Evolutionary conservation across 2,888 invertebrate genomes (phyloP), one percentile per base, ranked within the genome.

Genomic region (Rhimphoctona megacephalus): DNA sequence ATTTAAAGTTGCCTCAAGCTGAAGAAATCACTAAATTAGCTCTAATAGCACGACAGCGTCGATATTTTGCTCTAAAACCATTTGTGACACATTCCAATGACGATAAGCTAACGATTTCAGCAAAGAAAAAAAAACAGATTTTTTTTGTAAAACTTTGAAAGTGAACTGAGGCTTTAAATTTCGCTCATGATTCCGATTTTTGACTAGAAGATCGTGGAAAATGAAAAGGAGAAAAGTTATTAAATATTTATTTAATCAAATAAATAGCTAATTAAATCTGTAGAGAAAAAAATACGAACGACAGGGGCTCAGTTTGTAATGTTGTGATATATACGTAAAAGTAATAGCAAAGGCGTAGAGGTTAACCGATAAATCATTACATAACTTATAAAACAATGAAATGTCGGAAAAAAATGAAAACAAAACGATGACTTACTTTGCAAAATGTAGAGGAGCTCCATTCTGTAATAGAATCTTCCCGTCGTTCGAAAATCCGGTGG

Each of bases 381-480:
- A 89, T 92, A 91, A 90, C 88, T 88, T 85, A 43, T 85, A 79
- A 72, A 14, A 30, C 54, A 46, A 88, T 84, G 61, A 70, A 85
- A 67, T 57, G 64, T 81, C 74, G 86, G 81, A 81, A 70, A 73
- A 79, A 70, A 43, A 81, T 73, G 61, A 49, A 70, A 73, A 83
- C 87, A 82, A 81, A 90, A 17, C 67, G 22, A 8, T 30, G 33
- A 95, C 95, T 95, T 93, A 96, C 96, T 95, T 95, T 88, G 94
- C 94, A 94, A 95, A 95, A 90, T 95, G 94, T 90, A 95, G 92
- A 30, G 95, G 95, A 73, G 95, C 95, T 89, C 95, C 92, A 94
- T 95, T 95, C 89, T 95, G 95, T 86, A 95, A 90, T 49, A 96
- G 92, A 67, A 93, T 93, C 86, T 94, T 94, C 66, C 94, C 93